Evolutionary conservation across 2,797 vertebrate genomes (phyloP), one percentile per base, ranked within the genome.

Genomic region (Falco cherrug): DNA sequence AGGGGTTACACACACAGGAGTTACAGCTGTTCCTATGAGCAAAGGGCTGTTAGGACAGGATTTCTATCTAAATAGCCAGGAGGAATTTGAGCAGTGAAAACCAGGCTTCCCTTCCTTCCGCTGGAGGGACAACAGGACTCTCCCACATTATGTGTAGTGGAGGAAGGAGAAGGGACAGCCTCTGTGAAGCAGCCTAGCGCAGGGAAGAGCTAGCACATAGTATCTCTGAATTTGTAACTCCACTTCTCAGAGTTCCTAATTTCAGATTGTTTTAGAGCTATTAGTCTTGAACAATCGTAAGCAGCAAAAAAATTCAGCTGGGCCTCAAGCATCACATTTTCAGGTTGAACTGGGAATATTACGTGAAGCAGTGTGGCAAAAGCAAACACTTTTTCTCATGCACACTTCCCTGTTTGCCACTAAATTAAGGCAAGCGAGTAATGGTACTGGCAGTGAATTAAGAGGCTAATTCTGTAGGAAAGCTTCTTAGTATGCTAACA

Each of bases 131-230:
- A 24, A 20, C 29, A 20, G 0, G 0, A 20, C 15, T 4, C 59
- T 41, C 33, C 41, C n/a, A 4, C 3, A 3, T 26, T 8, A 5
- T 0, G 5, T 2, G 1, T 6, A 14, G 16, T 24, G 21, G 39
- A 56, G 45, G 6, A 51, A 85, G 51, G 37, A 35, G 51, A 15
- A 53, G 22, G n/a, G 10, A 5, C 1, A 5, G 39, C 41, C 15
- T 67, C 37, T 0, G 0, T 2, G 5, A 71, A 9, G 8, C 29
- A 63, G 51, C 18, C 20, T 29, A 18, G 6, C 1, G 10, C 53
- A 73, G 71, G 67, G 54, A 73, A 24, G 11, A 78, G 35, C 54
- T 54, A 11, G 31, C 15, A 0, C 15, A 19, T 24, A 25, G 39
- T 16, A 5, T 9, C 25, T 61, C 33, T 22, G 26, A n/a, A 24